phyloP scores from a whole-genome alignment of 2,888 invertebrate genomes.

The Platycheirus rosarum region DNA sequence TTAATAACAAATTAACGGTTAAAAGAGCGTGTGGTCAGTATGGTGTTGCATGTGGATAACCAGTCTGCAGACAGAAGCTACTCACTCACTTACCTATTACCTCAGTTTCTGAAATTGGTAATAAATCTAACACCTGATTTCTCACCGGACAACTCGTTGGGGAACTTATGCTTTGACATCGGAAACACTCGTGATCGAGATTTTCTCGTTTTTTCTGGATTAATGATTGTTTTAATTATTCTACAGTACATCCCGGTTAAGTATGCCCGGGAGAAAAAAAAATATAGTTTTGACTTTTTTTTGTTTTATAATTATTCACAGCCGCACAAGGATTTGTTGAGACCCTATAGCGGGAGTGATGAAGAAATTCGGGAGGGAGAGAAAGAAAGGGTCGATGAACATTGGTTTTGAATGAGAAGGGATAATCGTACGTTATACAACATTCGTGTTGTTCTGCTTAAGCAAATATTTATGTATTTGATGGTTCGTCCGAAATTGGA shows the following conservation, averaged over 20 bases:
- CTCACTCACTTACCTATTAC: constrained; percentile 59
- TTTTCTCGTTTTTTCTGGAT: not conserved
- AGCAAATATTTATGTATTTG: too few relatives aligned
- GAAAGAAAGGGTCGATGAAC: too few relatives aligned
- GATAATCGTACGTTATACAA: too few relatives aligned
- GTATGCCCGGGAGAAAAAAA: too few relatives aligned
- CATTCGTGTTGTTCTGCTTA: too few relatives aligned
- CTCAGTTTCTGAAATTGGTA: constrained; percentile 53
- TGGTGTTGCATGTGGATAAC: constrained; percentile 19
- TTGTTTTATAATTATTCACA: not conserved
- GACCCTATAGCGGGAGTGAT: too few relatives aligned
- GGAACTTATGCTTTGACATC: constrained; percentile 12
- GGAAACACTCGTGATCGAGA: constrained; percentile 21
- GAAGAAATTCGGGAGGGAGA: too few relatives aligned
- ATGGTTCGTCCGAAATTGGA: too few relatives aligned
- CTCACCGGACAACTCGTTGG: constrained; percentile 24
- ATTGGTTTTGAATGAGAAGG: too few relatives aligned
- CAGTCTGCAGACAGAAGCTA: constrained; percentile 28
- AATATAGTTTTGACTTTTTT: constrained; percentile 24
- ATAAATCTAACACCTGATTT: constrained; percentile 59
- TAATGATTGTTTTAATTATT: not conserved
- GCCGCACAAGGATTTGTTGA: too few relatives aligned
- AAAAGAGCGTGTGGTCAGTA: constrained; percentile 34
- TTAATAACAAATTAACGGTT: constrained; percentile 59
- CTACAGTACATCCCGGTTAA: constrained; percentile 4